phyloP scores from a whole-genome alignment of 2,113 vertebrate genomes.

The Atherinomorus stipes region DNA sequence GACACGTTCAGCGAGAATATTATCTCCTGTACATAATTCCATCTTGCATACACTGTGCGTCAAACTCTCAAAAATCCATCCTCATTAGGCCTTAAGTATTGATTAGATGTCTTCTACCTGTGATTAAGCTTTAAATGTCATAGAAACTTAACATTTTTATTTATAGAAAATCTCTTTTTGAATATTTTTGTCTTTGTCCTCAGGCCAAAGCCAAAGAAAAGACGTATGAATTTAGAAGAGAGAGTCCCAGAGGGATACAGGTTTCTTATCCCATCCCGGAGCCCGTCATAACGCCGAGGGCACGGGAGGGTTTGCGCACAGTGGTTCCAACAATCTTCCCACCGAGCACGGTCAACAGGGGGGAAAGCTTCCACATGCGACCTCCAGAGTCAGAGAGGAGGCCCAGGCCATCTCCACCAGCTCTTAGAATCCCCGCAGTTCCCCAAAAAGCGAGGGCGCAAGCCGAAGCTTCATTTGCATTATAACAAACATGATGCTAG shows the following conservation, averaged over 20 bases:
- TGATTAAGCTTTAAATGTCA: constrained; percentile 31
- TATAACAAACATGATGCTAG: constrained; percentile 74
- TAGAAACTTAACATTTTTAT: background rate
- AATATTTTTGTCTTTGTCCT: constrained; percentile 21
- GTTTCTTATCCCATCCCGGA: constrained; percentile 91
- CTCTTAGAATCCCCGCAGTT: constrained; percentile 48
- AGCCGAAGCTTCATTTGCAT: constrained; percentile 82
- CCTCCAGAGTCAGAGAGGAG: constrained; percentile 68
- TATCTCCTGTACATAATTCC: too few relatives aligned
- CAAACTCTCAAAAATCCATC: background rate
- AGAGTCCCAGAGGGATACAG: constrained; percentile 87
- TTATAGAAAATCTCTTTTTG: constrained; percentile 1
- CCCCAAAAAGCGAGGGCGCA: constrained; percentile 91
- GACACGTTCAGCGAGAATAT: too few relatives aligned
- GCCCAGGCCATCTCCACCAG: constrained; percentile 33
- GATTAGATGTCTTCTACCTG: constrained; percentile 5
- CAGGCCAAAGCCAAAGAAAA: constrained; percentile 93
- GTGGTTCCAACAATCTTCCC: constrained; percentile 88
- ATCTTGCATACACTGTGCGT: too few relatives aligned
- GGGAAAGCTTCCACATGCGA: constrained; percentile 79
- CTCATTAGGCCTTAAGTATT: background rate
- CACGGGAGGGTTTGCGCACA: constrained; percentile 92
- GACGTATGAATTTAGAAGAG: constrained; percentile 92
- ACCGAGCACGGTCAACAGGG: constrained; percentile 86
- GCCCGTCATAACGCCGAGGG: constrained; percentile 89